Base-by-base conservation (phyloP, 2,797 vertebrate species). In the Neomorphus geoffroyi region DNA sequence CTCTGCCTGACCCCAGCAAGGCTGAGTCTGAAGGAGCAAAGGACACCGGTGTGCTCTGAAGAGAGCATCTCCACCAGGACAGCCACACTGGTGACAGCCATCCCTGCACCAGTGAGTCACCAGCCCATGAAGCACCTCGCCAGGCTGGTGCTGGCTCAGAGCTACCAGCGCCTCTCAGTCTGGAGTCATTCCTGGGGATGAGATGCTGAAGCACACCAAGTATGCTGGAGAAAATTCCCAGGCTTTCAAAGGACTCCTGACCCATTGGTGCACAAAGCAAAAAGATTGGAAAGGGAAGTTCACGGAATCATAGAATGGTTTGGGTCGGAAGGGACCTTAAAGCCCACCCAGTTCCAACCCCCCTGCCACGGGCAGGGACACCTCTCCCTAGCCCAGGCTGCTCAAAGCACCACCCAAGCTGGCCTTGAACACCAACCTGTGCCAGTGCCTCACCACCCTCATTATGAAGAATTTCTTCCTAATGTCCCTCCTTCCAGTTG, bases 191-290 rank as follows among this genome's bases (percentile, higher is more conserved):
- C 39, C 67, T 88, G 32, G 22, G 78, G 21, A 53, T 30, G 45
- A 70, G 72, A 60, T 35, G 17, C 53, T 27, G 54, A 82, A 65
- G 65, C 45, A 33, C 0, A 0, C 15, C 16, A 41, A 64, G 41
- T 9, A 16, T 1, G 5, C 32, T 56, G 54, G 26, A 78, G 72
- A 41, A 21, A 57, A 78, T 16, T 32, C 70, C 73, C 33, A 39
- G 10, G 35, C 19, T 81, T 48, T 51, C 11, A 4, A 45, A 62
- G 35, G 35, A 7, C 15, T 88, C 65, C 30, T 41, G 50, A 39
- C 26, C 23, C 0, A 0, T 54, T 1, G 0, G 28, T 2, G 2
- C 5, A 1, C 30, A 74, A 78, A 28, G 18, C 21, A 24, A 57
- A 86, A 62, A 35, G 26, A 6, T 6, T 67, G 39, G 54, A 62